A percentile compares a stretch with the other conserved stretches of the same genome.
These are phyloP conservation scores for Megalops cyprinoides DNA, from an alignment of 2,797 vertebrate genomes.

Conservation along the genomic window DNA sequence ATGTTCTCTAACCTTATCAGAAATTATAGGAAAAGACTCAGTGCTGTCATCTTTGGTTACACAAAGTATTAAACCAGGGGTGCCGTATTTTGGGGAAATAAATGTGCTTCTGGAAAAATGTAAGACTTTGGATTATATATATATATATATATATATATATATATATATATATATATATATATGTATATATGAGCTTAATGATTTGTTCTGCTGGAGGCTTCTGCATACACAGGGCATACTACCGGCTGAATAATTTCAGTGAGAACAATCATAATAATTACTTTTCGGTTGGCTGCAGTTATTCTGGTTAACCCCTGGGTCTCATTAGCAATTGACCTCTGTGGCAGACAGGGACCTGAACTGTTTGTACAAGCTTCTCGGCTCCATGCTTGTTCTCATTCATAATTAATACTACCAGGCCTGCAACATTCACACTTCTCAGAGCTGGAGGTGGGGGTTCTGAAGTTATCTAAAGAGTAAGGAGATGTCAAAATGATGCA, in stretches of 20 bases:
- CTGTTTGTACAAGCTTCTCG: slow-evolving; percentile 67
- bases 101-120: too few relatives aligned
- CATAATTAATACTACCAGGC: slow-evolving; percentile 72
- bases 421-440: slow-evolving; percentile 76
- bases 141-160: too few relatives aligned
- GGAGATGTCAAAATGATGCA: not conserved
- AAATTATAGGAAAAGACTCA: too few relatives aligned
- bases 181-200: too few relatives aligned
- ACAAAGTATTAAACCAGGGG: too few relatives aligned
- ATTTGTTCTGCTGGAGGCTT: not conserved
- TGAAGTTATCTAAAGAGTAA: not conserved
- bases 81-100: too few relatives aligned
- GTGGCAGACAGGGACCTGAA: slow-evolving; percentile 47
- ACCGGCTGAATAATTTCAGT: not conserved
- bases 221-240: not conserved
- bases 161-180: too few relatives aligned
- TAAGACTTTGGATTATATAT: too few relatives aligned
- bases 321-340: slow-evolving; percentile 28
- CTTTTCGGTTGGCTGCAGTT: not conserved
- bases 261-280: not conserved
- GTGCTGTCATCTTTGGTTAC: not conserved
- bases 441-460: not conserved
- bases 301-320: not conserved
- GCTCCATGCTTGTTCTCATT: slow-evolving; percentile 78
- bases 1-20: too few relatives aligned